Base-by-base conservation (phyloP, 2,888 invertebrate species). In the Latheticus oryzae region DNA sequence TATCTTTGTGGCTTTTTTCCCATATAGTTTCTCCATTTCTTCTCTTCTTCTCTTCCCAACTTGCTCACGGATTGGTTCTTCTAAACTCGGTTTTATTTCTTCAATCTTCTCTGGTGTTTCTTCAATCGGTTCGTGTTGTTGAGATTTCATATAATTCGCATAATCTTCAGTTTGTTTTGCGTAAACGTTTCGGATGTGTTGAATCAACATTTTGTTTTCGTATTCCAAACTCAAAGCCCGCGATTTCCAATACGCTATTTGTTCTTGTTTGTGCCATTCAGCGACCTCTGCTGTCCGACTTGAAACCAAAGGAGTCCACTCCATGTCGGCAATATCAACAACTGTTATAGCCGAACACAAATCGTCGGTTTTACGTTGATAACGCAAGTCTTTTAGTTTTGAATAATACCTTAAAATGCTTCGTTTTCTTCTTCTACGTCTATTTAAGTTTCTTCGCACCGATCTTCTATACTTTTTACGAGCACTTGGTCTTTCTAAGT, bases 201-300 rank as follows among this genome's bases (percentile, higher is more conserved):
- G 79, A 30, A 83, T 81, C 32, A 86, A 69, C 66, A 85, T 76
- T 37, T 74, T 72, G 68, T 86, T 86, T 74, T 86, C 86, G 62
- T 82, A 80, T 69, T 84, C 82, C 38, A 85, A 74, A 32, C 83
- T 81, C 30, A 78, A 76, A 0, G 85, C 85, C 62, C 80, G 80
- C 0, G 85, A 82, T 71, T 84, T 86, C 86, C 86, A 86, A 68
- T 82, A 84, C 1, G 85, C 83, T 4, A 85, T 63, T 74, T 85
- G 82, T 63, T 86, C 84, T 67, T 82, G 80, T 47, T 83, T 67
- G 66, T 85, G 83, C 81, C 80, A 79, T n/a, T 76, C 71, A 15
- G 68, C 54, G 64, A 77, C 69, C 58, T 75, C 75, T 68, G 55
- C 5, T 7, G 43, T 8, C 5, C 15, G 19, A 5, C 5, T 23